Conservation (phyloP, 2,797 vertebrate genomes). For the Choloepus didactylus region DNA sequence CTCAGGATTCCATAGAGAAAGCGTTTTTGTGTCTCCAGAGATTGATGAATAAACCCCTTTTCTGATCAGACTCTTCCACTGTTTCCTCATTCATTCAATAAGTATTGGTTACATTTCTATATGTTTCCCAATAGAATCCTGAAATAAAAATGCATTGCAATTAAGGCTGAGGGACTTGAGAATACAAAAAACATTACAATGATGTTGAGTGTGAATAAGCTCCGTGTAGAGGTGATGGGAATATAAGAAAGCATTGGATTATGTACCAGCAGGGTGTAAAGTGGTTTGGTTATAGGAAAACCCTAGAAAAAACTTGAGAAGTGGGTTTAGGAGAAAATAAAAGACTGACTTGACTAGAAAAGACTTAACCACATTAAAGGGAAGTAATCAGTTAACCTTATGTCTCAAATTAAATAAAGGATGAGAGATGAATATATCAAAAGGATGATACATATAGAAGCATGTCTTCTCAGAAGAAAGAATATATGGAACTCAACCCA, state of each 20-base stretch:
- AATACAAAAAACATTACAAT: not conserved
- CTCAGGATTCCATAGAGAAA: not conserved
- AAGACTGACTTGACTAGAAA: not conserved
- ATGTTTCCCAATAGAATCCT: not conserved
- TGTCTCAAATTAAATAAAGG: not conserved
- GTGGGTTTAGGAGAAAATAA: conserved; percentile 20
- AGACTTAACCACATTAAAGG: not conserved
- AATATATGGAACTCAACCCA: not conserved
- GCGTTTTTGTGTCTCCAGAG: conserved; percentile 1
- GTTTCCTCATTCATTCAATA: conserved; percentile 8
- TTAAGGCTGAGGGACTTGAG: not conserved
- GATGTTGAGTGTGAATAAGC: not conserved
- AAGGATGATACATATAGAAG: not conserved
- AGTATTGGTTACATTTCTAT: not conserved
- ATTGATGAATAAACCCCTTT: conserved; percentile 73
- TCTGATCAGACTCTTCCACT: not conserved
- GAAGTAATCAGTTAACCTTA: not conserved
- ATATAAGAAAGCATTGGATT: not conserved
- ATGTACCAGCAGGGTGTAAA: not conserved
- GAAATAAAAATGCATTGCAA: conserved; percentile 16
- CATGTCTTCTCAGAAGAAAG: conserved; percentile 2
- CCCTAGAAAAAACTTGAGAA: conserved; percentile 16
- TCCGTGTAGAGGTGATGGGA: not conserved
- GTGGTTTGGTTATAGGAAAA: not conserved
- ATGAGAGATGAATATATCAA: not conserved